These are phyloP conservation scores for Gambusia yucatana DNA, from an alignment of 2,797 vertebrate species.

Conservation along the genomic window DNA sequence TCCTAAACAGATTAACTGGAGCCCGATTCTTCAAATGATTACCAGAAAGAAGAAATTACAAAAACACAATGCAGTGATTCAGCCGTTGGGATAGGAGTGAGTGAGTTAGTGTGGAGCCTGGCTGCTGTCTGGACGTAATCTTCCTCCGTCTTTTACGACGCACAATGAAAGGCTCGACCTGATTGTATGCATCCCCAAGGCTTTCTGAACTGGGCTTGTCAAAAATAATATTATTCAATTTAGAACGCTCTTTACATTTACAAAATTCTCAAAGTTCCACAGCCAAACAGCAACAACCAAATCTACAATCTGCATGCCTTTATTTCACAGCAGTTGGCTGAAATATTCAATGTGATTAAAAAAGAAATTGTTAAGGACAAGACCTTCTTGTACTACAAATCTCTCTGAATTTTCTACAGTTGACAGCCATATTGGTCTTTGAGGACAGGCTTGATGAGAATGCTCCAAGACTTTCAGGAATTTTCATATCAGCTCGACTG, in stretches of 20 bases:
- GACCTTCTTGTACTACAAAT: neutral
- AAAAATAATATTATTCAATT: too few relatives aligned
- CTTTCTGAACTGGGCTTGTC: conserved; percentile 33
- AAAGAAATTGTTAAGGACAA: neutral
- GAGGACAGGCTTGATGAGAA: neutral
- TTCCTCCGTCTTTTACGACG: conserved; percentile 23
- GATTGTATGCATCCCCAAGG: conserved; percentile 46
- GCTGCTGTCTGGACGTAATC: conserved; percentile 9
- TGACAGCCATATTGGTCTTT: neutral
- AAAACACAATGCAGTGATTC: conserved; percentile 33
- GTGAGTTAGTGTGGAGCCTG: conserved; percentile 30
- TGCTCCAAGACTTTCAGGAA: neutral
- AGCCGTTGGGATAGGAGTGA: conserved; percentile 23
- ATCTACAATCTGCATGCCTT: conserved; percentile 51
- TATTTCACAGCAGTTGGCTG: neutral
- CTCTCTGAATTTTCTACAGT: neutral
- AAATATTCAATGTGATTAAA: neutral
- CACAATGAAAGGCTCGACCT: conserved; percentile 42
- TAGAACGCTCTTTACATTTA: too few relatives aligned
- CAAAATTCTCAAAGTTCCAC: too few relatives aligned
- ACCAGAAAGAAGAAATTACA: conserved; percentile 30
- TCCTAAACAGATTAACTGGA: conserved; percentile 14
- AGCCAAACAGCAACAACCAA: too few relatives aligned
- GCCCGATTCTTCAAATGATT: conserved; percentile 13
- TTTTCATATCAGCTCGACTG: neutral